Evolutionary conservation across 2,797 vertebrate species (phyloP).

Genomic region (Chelmon rostratus): DNA sequence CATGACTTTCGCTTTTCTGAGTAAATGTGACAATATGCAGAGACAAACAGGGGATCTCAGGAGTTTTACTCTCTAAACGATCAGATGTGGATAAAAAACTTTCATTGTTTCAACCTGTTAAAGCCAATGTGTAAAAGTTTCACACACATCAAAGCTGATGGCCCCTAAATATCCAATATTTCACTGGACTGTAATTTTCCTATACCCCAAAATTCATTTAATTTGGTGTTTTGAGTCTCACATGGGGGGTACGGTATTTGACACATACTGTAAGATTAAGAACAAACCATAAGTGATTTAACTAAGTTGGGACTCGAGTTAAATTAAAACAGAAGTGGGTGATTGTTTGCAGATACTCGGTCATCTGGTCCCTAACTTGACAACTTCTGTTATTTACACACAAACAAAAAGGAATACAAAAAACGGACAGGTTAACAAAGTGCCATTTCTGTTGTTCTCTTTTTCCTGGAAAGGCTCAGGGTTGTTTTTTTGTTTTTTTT

Average conservation of each 20-base stretch:
- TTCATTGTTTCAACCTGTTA: background rate
- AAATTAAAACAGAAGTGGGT: background rate
- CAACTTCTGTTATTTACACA: constrained; percentile 54
- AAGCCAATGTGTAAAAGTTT: background rate
- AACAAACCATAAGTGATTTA: background rate
- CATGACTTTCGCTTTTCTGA: background rate
- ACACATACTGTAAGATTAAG: background rate
- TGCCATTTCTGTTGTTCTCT: constrained; percentile 54
- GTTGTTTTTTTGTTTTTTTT: background rate
- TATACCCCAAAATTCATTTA: background rate
- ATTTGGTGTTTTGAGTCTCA: background rate
- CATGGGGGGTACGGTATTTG: background rate
- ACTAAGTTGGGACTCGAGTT: too few species aligned
- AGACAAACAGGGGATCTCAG: background rate
- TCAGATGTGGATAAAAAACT: background rate
- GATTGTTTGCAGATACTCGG: background rate
- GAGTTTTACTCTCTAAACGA: background rate
- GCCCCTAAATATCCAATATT: background rate
- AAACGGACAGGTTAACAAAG: constrained; percentile 55
- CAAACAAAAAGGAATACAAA: constrained; percentile 29
- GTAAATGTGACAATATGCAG: background rate
- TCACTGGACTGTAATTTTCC: background rate
- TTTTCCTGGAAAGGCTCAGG: background rate
- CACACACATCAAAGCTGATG: background rate
- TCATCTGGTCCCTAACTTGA: constrained; percentile 65